Percentiles rank a stretch among this genome's conserved stretches.
phyloP scores from a whole-genome alignment of 1,140 invertebrate genomes.

The Vanessa atalanta region DNA sequence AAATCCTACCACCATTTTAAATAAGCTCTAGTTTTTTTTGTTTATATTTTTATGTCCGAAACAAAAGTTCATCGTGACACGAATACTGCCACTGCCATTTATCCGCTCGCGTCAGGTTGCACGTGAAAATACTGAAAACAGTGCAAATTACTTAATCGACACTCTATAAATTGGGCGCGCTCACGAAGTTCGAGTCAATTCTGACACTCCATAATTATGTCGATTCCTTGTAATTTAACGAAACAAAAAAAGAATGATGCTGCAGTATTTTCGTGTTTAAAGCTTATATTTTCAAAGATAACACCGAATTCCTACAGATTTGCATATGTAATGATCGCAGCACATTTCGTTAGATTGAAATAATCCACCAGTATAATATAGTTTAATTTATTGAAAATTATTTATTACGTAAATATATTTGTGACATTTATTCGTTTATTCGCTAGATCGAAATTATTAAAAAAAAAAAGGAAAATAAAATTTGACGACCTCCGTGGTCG shows the following conservation, averaged over 20 bases:
- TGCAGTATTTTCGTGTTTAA: neutral
- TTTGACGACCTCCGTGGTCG: too few species aligned
- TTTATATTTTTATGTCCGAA: neutral
- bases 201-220: slow-evolving; percentile 38
- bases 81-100: slow-evolving; percentile 14
- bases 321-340: neutral
- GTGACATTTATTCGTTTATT: neutral
- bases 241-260: slow-evolving; percentile 14
- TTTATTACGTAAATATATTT: neutral
- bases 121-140: slow-evolving; percentile 36
- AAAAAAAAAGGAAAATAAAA: neutral
- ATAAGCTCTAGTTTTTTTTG: too few species aligned
- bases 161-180: slow-evolving; percentile 39
- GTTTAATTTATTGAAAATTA: too few species aligned
- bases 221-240: slow-evolving; percentile 37
- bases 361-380: neutral
- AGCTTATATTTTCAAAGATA: slow-evolving; percentile 1
- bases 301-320: neutral
- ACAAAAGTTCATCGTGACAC: neutral
- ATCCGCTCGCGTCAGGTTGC: slow-evolving; percentile 9
- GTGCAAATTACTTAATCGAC: slow-evolving; percentile 42
- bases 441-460: neutral
- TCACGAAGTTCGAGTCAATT: slow-evolving; percentile 36
- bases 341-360: slow-evolving; percentile 1
- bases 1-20: too few species aligned